Conservation (phyloP, 2,113 vertebrate species). For the Puntigrus tetrazona region DNA sequence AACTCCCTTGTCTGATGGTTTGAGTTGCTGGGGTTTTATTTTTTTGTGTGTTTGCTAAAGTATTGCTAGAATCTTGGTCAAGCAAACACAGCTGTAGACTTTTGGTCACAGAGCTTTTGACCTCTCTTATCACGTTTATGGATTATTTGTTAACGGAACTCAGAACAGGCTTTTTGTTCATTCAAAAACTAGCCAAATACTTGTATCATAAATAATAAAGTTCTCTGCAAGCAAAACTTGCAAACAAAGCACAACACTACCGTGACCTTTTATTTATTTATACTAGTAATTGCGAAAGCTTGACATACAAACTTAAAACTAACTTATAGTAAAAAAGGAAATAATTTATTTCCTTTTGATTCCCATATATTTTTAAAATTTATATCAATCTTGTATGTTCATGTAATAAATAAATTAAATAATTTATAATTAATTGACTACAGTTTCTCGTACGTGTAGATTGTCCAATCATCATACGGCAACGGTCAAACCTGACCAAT, state of each 20-base stretch:
- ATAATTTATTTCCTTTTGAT: neutral
- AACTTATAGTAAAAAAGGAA: no score
- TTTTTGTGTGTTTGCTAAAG: neutral
- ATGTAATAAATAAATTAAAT: neutral
- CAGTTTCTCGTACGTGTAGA: neutral
- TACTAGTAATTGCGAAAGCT: neutral
- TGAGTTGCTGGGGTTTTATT: neutral
- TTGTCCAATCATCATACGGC: slow-evolving; percentile 40
- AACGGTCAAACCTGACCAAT: slow-evolving; percentile 61
- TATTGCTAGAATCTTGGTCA: neutral
- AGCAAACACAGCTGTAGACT: neutral
- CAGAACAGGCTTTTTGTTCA: neutral
- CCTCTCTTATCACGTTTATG: neutral
- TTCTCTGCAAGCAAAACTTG: neutral
- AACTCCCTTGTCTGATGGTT: no score
- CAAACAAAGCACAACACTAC: neutral
- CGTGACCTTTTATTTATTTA: neutral
- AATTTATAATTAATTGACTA: neutral
- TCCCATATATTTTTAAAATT: neutral
- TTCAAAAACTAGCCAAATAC: neutral
- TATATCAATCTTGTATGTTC: neutral
- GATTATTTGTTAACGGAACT: neutral
- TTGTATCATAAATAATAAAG: neutral
- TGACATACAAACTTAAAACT: no score
- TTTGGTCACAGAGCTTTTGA: neutral